These are phyloP conservation scores for Vandiemenella viatica DNA, from an alignment of 2,888 invertebrate genomes.

Conservation along the genomic window DNA sequence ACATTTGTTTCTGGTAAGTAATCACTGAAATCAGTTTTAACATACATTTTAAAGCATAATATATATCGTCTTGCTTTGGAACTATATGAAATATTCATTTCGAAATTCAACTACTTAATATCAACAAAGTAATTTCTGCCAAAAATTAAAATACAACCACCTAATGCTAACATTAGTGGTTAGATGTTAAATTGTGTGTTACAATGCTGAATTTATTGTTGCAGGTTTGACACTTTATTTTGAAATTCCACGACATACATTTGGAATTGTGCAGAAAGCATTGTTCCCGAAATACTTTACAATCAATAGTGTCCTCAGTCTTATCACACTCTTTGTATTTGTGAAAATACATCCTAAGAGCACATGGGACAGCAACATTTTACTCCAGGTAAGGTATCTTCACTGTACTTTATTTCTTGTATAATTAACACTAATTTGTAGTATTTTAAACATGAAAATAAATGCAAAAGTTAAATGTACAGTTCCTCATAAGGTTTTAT, in stretches of 20 bases:
- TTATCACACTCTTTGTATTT: constrained; percentile 56
- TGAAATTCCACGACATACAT: constrained; percentile 68
- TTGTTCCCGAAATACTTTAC: constrained; percentile 78
- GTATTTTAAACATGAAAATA: no score
- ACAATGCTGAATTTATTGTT: constrained; percentile 20
- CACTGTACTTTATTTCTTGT: no score
- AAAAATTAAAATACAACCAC: no score
- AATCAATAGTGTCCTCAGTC: constrained; percentile 57
- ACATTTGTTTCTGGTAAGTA: constrained; percentile 69
- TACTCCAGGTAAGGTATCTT: constrained; percentile 12
- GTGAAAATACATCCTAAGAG: constrained; percentile 41
- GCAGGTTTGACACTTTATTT: constrained; percentile 74
- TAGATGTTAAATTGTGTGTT: no score
- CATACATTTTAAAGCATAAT: not conserved
- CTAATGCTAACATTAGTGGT: no score
- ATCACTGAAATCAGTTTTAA: not conserved
- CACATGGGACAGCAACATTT: constrained; percentile 7
- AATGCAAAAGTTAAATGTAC: no score
- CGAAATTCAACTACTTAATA: not conserved
- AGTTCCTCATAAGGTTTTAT: no score
- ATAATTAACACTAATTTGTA: no score
- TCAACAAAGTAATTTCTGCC: no score
- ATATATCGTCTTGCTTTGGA: not conserved
- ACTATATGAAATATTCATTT: not conserved
- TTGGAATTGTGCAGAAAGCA: constrained; percentile 73